Base-by-base conservation (phyloP, 2,888 invertebrate species). In the Kuschelorhynchus macadamiae region DNA sequence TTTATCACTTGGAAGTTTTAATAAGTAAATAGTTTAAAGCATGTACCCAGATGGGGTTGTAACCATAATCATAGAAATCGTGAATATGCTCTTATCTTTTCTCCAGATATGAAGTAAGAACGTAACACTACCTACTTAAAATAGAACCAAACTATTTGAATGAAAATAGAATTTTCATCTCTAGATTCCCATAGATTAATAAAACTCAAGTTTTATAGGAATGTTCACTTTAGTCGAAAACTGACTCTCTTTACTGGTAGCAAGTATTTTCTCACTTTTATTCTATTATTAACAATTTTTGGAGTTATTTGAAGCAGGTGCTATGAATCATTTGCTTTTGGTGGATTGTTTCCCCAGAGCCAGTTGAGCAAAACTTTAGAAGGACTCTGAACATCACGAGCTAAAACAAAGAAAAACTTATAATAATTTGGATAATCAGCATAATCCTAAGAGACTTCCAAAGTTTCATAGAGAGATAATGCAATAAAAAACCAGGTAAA, bases 321-420 rank as follows among this genome's bases (percentile, higher is more conserved):
- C 52, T 56, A 82, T 72, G 82, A 78, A 70, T 83, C 81, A 70
- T 83, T 82, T 64, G 88, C 87, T 85, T 88, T 89, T n/a, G 89
- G 89, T 21, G 89, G 89, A 77, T 90, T 91, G 80, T 89, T 91
- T 70, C 93, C 93, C 88, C 92, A 90, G 66, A 93, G 85, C 93
- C 93, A 93, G 83, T 93, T 92, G 72, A 93, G 84, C 50, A 94
- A 87, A 70, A 92, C 91, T 72, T 91, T 92, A 64, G 93, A 90
- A 21, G 93, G 91, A 80, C 92, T 92, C 82, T 93, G 92, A 52
- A 90, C 89, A 79, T 92, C 90, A 78, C 92, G 91, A 75, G 92
- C 93, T 93, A 83, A 62, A 87, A 87, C 75, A 64, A 77, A 46
- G 18, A n/a, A n/a, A n/a, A n/a, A n/a, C n/a, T n/a, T n/a, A n/a